A percentile compares a stretch with the other conserved stretches of the same genome.
phyloP scores from a whole-genome alignment of 2,797 vertebrate genomes.

The Eulemur coronatus region DNA sequence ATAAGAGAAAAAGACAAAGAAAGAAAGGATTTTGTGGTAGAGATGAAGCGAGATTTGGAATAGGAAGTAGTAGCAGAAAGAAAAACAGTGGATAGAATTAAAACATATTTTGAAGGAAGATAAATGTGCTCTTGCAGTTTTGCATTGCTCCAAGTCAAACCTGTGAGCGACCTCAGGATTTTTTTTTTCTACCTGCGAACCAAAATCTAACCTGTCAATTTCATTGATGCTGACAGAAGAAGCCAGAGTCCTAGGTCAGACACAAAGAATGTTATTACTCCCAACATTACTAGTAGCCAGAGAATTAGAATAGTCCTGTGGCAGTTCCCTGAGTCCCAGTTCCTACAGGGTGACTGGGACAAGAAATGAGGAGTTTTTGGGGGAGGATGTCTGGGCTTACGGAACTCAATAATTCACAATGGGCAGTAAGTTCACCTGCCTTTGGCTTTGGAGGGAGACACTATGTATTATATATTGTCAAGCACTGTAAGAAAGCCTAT shows the following conservation, averaged over 20 bases:
- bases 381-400: not conserved
- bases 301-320: not conserved
- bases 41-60: not conserved
- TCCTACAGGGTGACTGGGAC: not conserved
- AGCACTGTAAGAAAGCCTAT: not conserved
- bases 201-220: not conserved
- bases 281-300: not conserved
- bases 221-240: not conserved
- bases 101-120: not conserved
- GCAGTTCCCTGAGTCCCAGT: not conserved
- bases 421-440: not conserved
- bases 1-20: not conserved
- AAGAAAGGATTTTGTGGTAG: not conserved
- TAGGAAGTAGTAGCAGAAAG: not conserved
- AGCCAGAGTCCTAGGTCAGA: not conserved
- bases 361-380: not conserved
- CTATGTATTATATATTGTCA: not conserved
- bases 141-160: not conserved
- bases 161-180: not conserved
- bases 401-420: not conserved
- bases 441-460: not conserved
- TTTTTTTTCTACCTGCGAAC: not conserved
- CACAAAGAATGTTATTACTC: not conserved
- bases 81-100: not conserved
- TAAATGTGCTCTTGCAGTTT: not conserved